Base-by-base conservation (phyloP, 2,797 vertebrate species). In the Sylvia borin region DNA sequence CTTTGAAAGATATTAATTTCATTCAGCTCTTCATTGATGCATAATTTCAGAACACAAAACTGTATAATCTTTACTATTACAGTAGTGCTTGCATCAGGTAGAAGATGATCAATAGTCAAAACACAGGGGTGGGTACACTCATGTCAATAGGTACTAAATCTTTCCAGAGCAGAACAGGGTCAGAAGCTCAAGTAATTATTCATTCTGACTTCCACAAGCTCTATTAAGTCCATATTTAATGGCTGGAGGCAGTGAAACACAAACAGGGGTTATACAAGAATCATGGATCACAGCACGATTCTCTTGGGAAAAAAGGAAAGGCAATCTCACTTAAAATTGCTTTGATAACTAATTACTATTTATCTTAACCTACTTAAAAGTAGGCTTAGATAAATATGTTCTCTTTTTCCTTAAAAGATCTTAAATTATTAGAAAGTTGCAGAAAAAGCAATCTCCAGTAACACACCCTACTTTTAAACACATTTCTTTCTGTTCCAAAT, bases 41-140 rank as follows among this genome's bases (percentile, higher is more conserved):
- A 31, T 62, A 54, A 82, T 66, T 95, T 79, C 38, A 76, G 67
- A 58, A 62, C 9, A 43, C 11, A 72, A 17, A 81, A 61, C 25
- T 14, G 10, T 65, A 42, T 51, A 85, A 43, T 73, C 85, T 94
- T 94, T 83, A 55, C 53, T 77, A 31, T 83, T 77, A 82, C 20
- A 57, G 65, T n/a, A 80, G 54, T 40, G 60, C 38, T 85, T 61
- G 26, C 77, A 58, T 85, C 65, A 92, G 82, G 77, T 8, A 11
- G 50, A 92, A 16, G 21, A 71, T 87, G 85, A 95, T 92, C 94
- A 89, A 95, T 61, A 90, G 38, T 45, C 31, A 68, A 93, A 89
- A 88, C 53, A 83, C 38, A 76, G 29, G 20, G 57, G 84, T 60
- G 38, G 20, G 8, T 64, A 31, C 31, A 65, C 55, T 31, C 34